A percentile compares a stretch with the other conserved stretches of the same genome.
Conservation (phyloP, 2,113 vertebrate species). For the Toxotes jaculatrix region DNA sequence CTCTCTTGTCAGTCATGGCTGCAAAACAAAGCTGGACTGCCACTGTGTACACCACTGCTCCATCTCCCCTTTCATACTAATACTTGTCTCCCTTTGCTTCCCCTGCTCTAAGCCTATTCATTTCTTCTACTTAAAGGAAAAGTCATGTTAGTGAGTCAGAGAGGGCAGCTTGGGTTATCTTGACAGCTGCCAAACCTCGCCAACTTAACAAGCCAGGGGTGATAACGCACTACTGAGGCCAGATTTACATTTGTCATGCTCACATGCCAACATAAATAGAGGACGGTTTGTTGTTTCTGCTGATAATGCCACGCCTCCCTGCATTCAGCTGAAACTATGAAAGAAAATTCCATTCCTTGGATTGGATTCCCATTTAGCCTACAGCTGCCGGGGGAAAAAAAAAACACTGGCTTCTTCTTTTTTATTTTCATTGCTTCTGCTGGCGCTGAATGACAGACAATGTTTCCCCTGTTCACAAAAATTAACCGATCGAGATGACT, state of each 20-base stretch:
- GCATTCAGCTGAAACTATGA: constrained; percentile 44
- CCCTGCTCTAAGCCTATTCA: neutral
- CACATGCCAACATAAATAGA: constrained; percentile 58
- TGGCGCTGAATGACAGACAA: constrained; percentile 25
- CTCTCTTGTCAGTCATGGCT: constrained; percentile 19
- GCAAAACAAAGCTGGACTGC: constrained; percentile 33
- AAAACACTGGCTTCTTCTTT: constrained; percentile 30
- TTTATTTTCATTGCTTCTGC: constrained; percentile 38
- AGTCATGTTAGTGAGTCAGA: constrained; percentile 20
- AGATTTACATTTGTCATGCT: constrained; percentile 60
- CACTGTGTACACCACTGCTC: neutral
- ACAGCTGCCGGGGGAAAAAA: constrained; percentile 51
- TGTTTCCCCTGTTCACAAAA: neutral
- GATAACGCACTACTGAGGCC: constrained; percentile 54
- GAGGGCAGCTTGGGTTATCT: constrained; percentile 56
- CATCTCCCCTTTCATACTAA: constrained; percentile 16
- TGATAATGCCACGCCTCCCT: constrained; percentile 18
- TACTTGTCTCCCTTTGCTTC: constrained; percentile 1
- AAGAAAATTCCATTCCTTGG: constrained; percentile 49
- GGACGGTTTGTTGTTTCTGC: constrained; percentile 54
- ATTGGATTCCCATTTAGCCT: constrained; percentile 45
- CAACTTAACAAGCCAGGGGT: constrained; percentile 47
- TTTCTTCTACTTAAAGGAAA: constrained; percentile 23
- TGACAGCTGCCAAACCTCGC: constrained; percentile 55
- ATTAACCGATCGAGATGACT: constrained; percentile 54